Evolutionary conservation across 2,113 vertebrate genomes (phyloP).

Genomic region (Saguinus imperator): DNA sequence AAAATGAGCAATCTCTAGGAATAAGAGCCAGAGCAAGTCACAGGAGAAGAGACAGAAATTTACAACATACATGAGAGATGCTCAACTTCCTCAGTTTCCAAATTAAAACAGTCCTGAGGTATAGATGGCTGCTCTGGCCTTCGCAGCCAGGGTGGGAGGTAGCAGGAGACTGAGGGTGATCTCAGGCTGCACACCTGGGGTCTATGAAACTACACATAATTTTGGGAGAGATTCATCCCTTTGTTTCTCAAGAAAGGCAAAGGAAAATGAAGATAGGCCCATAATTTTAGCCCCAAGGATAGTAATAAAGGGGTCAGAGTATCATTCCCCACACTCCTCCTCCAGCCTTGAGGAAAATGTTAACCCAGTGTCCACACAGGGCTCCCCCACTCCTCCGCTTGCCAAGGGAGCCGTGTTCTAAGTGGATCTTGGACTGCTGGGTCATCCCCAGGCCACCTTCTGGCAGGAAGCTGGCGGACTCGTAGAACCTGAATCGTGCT

Average conservation of each 20-base stretch:
- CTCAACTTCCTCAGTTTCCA: background rate
- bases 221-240: background rate
- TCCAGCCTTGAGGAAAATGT: background rate
- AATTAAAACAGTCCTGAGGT: background rate
- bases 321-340: background rate
- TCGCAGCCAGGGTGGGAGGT: background rate
- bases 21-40: background rate
- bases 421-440: background rate
- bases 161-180: too few relatives aligned
- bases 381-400: background rate
- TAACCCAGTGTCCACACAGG: background rate
- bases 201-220: background rate
- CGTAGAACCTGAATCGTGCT: background rate
- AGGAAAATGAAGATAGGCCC: background rate
- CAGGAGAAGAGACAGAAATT: background rate
- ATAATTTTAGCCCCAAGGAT: background rate
- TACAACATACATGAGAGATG: background rate
- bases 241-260: background rate
- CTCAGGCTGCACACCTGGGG: background rate
- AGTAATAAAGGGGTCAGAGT: background rate
- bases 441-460: background rate
- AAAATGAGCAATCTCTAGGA: background rate
- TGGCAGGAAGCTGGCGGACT: background rate
- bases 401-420: background rate
- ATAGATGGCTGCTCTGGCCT: background rate